Evolutionary conservation across 1,140 invertebrate genomes (phyloP).

Genomic region (Lucilia cuprina): DNA sequence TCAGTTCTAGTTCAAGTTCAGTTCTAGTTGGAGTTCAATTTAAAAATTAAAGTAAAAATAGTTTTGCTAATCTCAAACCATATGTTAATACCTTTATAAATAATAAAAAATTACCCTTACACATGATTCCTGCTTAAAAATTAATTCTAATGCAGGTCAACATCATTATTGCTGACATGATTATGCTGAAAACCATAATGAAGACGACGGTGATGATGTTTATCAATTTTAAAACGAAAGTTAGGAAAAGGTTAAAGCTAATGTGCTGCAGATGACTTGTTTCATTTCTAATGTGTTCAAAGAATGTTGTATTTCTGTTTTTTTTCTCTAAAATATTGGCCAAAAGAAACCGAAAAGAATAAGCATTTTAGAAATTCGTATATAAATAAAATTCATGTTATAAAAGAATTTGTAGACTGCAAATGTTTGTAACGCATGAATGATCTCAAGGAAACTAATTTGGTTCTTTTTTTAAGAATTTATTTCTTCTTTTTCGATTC

Average conservation of each 20-base stretch:
- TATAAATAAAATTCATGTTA: neutral
- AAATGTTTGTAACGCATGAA: conserved; percentile 17
- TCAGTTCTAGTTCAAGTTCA: no score
- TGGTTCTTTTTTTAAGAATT: neutral
- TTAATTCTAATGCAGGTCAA: neutral
- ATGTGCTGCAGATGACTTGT: conserved; percentile 10
- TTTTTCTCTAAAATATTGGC: neutral
- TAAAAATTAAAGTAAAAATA: no score
- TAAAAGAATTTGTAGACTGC: neutral
- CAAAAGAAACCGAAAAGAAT: neutral
- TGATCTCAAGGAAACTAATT: conserved; percentile 17
- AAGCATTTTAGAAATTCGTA: neutral
- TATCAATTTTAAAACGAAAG: neutral
- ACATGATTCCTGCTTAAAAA: neutral
- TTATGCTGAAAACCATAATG: neutral
- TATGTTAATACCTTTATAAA: no score
- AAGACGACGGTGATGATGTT: neutral
- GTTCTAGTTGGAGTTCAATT: no score
- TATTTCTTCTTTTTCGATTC: neutral
- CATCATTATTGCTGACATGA: neutral
- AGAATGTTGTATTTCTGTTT: neutral
- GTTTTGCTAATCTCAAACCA: no score
- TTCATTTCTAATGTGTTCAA: neutral
- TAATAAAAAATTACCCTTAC: no score
- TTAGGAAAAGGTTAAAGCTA: conserved; percentile 6